Evolutionary conservation across 2,113 vertebrate genomes (phyloP), one percentile per base, ranked within the genome.

Genomic region (Rhea americana): DNA sequence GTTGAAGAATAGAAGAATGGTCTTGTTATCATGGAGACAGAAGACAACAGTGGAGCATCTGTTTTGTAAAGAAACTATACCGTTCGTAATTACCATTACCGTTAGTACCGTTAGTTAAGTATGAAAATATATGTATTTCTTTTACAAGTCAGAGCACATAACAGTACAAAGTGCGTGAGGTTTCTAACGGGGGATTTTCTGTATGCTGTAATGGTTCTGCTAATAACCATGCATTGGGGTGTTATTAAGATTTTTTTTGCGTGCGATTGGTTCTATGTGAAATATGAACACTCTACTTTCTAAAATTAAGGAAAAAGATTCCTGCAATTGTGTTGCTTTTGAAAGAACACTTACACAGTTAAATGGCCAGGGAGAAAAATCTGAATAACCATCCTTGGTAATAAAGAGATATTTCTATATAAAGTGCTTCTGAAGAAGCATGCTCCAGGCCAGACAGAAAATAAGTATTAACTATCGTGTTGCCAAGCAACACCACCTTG

Each of bases 401-500:
- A 62, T 90, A 87, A 91, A 87, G 51, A 47, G 5, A 39, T 89
- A 39, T 90, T 65, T 86, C 77, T 81, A 71, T 24, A 61, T 58
- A 43, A 71, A 91, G 25, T 63, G 61, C 71, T 92, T 95, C 77
- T 92, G n/a, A 88, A 93, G 82, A 84, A 53, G 28, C 24, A 10
- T n/a, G 77, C 63, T 95, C 35, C 21, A 90, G 76, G 58, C 50
- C 66, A 93, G 72, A 41, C 75, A 88, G 2, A 3, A 72, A 77
- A 48, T 24, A 89, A 62, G 51, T 89, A 72, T 82, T 86, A 94
- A 26, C 50, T 12, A 7, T 56, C 47, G 41, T 1, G 75, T 96
- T 97, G 91, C 93, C 91, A 96, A 94, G 96, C 91, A 96, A 96
- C 91, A 35, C 13, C 66, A 66, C 45, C 30, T 85, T 79, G 62